Conservation (phyloP, 2,797 vertebrate species). For the Arnoldichthys spilopterus region DNA sequence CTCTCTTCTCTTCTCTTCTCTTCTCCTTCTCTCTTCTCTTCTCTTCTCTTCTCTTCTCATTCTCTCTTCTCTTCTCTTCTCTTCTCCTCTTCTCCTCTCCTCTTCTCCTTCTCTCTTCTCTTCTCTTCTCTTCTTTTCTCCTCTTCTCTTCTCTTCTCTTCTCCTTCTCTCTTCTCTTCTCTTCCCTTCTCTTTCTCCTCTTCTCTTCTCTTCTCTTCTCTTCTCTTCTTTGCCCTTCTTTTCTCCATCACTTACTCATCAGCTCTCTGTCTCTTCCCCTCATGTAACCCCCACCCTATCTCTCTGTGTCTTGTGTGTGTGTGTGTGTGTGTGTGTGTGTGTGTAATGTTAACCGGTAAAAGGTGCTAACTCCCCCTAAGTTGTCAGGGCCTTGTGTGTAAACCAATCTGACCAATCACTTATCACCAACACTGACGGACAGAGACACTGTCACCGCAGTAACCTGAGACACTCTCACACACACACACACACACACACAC, state of each 20-base stretch:
- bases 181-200: slow-evolving; percentile 16
- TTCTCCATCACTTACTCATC: background rate
- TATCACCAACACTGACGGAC: slow-evolving; percentile 73
- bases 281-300: slow-evolving; percentile 12
- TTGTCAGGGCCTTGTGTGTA: slow-evolving; percentile 68
- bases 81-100: slow-evolving; percentile 5
- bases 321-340: slow-evolving; percentile 51
- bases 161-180: slow-evolving; percentile 17
- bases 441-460: slow-evolving; percentile 65
- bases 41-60: slow-evolving; percentile 21
- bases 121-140: slow-evolving; percentile 5
- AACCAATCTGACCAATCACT: slow-evolving; percentile 77
- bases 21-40: slow-evolving; percentile 1
- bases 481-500: background rate
- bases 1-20: background rate
- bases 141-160: slow-evolving; percentile 3
- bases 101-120: slow-evolving; percentile 2
- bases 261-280: slow-evolving; percentile 10
- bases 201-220: slow-evolving; percentile 3
- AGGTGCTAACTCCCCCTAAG: slow-evolving; percentile 74
- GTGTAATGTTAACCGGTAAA: slow-evolving; percentile 73
- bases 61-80: slow-evolving; percentile 6
- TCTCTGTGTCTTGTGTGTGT: slow-evolving; percentile 33
- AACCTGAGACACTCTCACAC: slow-evolving; percentile 55
- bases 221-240: background rate